Evolutionary conservation across 2,113 vertebrate genomes (phyloP).

Genomic region (Antechinus stuartii): DNA sequence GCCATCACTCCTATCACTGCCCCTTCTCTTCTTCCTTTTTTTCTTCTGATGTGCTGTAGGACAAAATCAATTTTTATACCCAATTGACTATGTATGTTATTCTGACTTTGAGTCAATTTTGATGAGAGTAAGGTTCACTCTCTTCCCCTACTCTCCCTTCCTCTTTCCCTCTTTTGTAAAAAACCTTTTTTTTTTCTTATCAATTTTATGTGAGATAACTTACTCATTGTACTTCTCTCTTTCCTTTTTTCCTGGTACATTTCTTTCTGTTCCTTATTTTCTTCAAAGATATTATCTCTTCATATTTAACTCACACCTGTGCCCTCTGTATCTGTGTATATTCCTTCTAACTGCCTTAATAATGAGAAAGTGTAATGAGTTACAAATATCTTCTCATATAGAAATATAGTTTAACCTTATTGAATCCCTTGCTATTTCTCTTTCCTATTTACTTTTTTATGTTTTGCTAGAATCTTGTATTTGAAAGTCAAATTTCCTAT

Average conservation of each 20-base stretch:
- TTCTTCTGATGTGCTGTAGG: too few species aligned
- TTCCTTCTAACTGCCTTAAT: neutral
- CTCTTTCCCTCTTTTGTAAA: too few species aligned
- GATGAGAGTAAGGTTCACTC: too few species aligned
- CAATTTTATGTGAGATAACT: too few species aligned
- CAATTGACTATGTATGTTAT: too few species aligned
- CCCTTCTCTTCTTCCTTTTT: too few species aligned
- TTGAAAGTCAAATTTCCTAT: neutral
- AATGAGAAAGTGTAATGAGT: neutral
- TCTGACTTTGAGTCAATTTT: too few species aligned
- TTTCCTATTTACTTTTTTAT: neutral
- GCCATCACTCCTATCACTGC: too few species aligned
- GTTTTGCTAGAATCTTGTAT: neutral
- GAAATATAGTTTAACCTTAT: neutral
- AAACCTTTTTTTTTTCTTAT: too few species aligned
- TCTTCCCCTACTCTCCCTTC: too few species aligned
- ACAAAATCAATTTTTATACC: too few species aligned
- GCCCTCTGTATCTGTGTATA: neutral
- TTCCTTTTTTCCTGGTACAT: neutral
- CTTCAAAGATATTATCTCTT: neutral
- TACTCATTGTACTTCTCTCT: too few species aligned
- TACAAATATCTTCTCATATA: neutral
- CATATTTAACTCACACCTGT: neutral
- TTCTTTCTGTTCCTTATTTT: neutral
- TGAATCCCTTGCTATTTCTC: neutral